A percentile compares a stretch with the other conserved stretches of the same genome.
These are phyloP conservation scores for Tauraco erythrolophus DNA, from an alignment of 2,113 vertebrate species.

Conservation along the genomic window DNA sequence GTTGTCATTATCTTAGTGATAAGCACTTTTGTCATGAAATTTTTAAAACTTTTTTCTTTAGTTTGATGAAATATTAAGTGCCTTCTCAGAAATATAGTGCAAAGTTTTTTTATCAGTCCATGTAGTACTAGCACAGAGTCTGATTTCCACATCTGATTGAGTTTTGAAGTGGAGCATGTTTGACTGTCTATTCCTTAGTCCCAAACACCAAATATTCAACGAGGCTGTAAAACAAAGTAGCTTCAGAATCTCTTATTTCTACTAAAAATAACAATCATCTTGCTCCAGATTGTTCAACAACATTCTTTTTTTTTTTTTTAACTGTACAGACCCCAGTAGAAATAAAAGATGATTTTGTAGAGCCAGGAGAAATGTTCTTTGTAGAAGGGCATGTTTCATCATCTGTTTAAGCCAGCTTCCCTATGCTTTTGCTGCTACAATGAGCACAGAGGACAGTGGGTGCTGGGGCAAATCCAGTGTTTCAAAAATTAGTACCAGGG, in stretches of 20 bases:
- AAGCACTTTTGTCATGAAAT: not conserved
- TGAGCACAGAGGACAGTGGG: not conserved
- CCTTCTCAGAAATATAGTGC: not conserved
- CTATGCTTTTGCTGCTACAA: not conserved
- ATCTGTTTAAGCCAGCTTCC: not conserved
- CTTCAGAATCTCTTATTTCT: slow-evolving; percentile 5
- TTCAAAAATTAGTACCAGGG: not conserved
- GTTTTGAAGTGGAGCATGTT: not conserved
- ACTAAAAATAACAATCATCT: slow-evolving; percentile 17
- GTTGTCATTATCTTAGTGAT: not conserved
- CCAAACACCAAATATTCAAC: not conserved
- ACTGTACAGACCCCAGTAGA: not conserved
- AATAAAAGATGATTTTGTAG: not conserved
- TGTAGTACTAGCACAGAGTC: not conserved
- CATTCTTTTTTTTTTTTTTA: not conserved
- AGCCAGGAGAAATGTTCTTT: not conserved
- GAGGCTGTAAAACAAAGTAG: not conserved
- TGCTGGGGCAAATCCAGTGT: not conserved
- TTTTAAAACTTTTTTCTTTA: not conserved
- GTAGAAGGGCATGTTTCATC: not conserved
- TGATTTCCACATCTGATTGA: not conserved
- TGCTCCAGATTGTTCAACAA: slow-evolving; percentile 14
- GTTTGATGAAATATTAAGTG: not conserved
- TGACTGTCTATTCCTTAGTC: not conserved
- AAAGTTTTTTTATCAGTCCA: not conserved